phyloP scores from a whole-genome alignment of 1,140 invertebrate species.

The Neuroterus valhalla region DNA sequence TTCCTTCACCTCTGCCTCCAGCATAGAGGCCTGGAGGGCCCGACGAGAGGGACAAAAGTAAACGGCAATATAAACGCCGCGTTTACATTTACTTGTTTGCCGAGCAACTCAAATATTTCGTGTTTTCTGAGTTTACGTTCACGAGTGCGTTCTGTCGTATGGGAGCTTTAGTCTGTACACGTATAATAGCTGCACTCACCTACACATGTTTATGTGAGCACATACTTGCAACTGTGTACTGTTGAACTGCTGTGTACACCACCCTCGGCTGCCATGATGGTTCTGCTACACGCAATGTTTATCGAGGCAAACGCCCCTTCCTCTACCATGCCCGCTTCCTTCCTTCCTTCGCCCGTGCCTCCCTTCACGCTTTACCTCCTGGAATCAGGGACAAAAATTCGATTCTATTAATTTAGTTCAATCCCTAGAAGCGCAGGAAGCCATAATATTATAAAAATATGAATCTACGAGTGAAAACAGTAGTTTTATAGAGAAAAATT shows the following conservation, averaged over 20 bases:
- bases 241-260: conserved; percentile 17
- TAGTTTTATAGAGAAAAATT: too few relatives aligned
- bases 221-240: conserved; percentile 12
- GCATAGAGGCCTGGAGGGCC: conserved; percentile 48
- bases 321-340: conserved; percentile 42
- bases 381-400: conserved; percentile 15
- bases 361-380: conserved; percentile 31
- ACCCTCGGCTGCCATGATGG: conserved; percentile 45
- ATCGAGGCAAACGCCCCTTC: conserved; percentile 48
- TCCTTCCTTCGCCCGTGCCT: conserved; percentile 30
- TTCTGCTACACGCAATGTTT: conserved; percentile 65
- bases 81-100: conserved; percentile 75
- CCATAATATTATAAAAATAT: too few relatives aligned
- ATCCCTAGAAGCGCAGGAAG: too few relatives aligned
- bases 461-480: too few relatives aligned
- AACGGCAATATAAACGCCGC: conserved; percentile 71
- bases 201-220: conserved; percentile 16
- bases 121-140: conserved; percentile 56
- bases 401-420: too few relatives aligned
- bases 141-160: conserved; percentile 47
- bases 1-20: conserved; percentile 41
- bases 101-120: conserved; percentile 75
- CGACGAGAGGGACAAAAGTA: conserved; percentile 68
- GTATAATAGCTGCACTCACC: conserved; percentile 34
- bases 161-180: conserved; percentile 46